Conservation (phyloP, 2,888 invertebrate genomes). For the Caenorhabditis sp. region DNA sequence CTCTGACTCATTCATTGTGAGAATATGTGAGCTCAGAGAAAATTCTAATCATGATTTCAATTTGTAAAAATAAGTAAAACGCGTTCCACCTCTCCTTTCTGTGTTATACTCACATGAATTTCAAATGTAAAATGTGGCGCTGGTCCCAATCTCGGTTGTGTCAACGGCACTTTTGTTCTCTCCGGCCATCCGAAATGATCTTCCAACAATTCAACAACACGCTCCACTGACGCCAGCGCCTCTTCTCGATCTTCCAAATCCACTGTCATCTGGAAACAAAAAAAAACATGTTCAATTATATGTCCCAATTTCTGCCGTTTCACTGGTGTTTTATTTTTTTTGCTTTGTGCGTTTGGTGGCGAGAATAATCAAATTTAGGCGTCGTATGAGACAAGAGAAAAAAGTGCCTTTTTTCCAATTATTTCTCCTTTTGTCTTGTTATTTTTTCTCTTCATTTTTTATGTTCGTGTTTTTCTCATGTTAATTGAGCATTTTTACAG, state of each 20-base stretch:
- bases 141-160: conserved; percentile 48
- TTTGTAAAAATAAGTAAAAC: no score
- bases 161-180: conserved; percentile 30
- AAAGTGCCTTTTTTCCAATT: conserved; percentile 10
- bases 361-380: conserved; percentile 1
- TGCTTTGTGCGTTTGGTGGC: not conserved
- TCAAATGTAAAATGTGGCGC: conserved; percentile 50
- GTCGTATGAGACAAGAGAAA: not conserved
- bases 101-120: conserved; percentile 47
- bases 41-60: no score
- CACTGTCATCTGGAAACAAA: conserved; percentile 19
- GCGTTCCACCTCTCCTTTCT: not conserved
- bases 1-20: no score
- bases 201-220: conserved; percentile 55
- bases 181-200: conserved; percentile 52
- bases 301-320: not conserved
- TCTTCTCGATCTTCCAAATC: conserved; percentile 51
- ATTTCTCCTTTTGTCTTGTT: not conserved
- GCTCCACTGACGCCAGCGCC: conserved; percentile 50
- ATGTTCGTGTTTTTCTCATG: conserved; percentile 5
- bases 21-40: no score
- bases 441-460: conserved; percentile 10
- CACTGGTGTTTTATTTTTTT: no score
- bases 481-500: no score
- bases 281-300: not conserved